These are phyloP conservation scores for Zaprionus obscuricornis DNA, from an alignment of 2,888 invertebrate species.

Conservation along the genomic window DNA sequence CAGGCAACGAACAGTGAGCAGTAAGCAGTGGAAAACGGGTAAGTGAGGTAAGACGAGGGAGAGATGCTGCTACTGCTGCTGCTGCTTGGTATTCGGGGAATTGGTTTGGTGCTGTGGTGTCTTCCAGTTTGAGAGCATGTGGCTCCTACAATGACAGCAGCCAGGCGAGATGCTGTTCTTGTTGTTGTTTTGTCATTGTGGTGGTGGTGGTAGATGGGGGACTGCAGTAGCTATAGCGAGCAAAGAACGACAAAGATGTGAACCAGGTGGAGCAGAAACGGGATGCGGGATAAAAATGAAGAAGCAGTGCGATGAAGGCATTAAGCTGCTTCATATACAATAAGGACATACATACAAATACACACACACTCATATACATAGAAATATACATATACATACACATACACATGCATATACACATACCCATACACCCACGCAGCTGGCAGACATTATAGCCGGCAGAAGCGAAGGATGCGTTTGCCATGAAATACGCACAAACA, in stretches of 20 bases:
- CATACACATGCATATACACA: slow-evolving; percentile 19
- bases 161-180: slow-evolving; percentile 30
- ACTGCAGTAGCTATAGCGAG: slow-evolving; percentile 67
- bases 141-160: slow-evolving; percentile 71
- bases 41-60: neutral
- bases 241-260: slow-evolving; percentile 42
- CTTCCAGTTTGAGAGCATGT: slow-evolving; percentile 48
- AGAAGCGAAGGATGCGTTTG: slow-evolving; percentile 74
- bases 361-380: slow-evolving; percentile 21
- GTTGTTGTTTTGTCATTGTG: slow-evolving; percentile 24
- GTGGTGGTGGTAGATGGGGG: slow-evolving; percentile 25
- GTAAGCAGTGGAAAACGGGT: neutral
- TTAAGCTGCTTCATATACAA: slow-evolving; percentile 65
- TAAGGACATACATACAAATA: neutral
- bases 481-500: slow-evolving; percentile 61
- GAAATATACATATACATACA: slow-evolving; percentile 5
- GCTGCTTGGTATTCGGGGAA: slow-evolving; percentile 32
- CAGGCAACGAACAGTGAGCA: neutral
- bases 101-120: slow-evolving; percentile 24
- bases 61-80: slow-evolving; percentile 9
- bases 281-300: slow-evolving; percentile 7
- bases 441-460: slow-evolving; percentile 60
- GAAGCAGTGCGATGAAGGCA: slow-evolving; percentile 65
- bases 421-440: slow-evolving; percentile 34
- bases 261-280: neutral